phyloP scores from a whole-genome alignment of 2,113 vertebrate genomes.

The Rallus limicola region DNA sequence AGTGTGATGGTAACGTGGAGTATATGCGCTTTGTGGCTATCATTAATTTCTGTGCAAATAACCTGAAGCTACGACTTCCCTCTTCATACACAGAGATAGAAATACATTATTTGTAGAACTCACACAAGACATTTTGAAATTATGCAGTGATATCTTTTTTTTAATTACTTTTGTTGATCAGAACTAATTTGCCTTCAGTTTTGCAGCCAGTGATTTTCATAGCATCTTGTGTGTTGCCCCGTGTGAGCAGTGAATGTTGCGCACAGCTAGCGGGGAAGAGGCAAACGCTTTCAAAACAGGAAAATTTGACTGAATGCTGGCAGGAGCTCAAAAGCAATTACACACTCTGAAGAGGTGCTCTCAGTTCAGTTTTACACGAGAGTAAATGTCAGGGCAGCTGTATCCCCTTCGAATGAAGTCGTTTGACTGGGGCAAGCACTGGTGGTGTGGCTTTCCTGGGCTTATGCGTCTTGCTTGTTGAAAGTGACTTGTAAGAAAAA shows the following conservation, averaged over 20 bases:
- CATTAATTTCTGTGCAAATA: not conserved
- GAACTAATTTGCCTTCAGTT: constrained; percentile 9
- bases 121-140: not conserved
- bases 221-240: not conserved
- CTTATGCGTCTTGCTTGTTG: not conserved
- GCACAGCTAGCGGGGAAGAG: not conserved
- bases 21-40: not conserved
- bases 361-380: not conserved
- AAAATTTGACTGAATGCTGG: constrained; percentile 55
- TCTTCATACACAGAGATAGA: not conserved
- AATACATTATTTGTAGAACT: not conserved
- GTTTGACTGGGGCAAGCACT: not conserved
- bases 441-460: not conserved
- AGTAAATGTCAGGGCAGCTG: not conserved
- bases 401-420: not conserved
- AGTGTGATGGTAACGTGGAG: fast-evolving
- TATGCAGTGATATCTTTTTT: not conserved
- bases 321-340: constrained; percentile 8
- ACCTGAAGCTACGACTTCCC: not conserved
- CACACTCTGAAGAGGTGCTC: not conserved
- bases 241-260: not conserved
- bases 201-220: not conserved
- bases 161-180: not conserved
- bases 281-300: constrained; percentile 25
- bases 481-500: not conserved